Evolutionary conservation across 2,797 vertebrate genomes (phyloP), one percentile per base, ranked within the genome.

Genomic region (Pterois miles): DNA sequence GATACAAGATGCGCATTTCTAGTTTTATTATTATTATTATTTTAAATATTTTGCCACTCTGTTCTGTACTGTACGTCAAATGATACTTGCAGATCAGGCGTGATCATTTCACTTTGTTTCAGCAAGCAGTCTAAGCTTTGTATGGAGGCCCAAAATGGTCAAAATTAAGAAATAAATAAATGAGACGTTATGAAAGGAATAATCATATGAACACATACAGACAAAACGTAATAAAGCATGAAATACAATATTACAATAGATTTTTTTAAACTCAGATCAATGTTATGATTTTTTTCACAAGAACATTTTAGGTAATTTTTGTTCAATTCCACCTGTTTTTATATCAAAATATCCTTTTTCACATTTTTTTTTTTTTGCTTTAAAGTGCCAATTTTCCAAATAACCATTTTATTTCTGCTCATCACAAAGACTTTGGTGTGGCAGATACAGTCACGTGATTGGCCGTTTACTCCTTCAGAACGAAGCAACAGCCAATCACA

Each of bases 1-100:
- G 53, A 84, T 33, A 82, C 54, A 69, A 85, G 16, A 72, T 72
- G 62, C 75, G 58, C 69, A 73, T 89, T 83, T 74, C 66, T 66
- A 64, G 72, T 78, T 88, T 68, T 48, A 69, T 74, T 69, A 43
- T 58, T 11, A 31, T 50, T 29, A 31, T 66, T 71, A 38, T 34
- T 56, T 69, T 74, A n/a, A n/a, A n/a, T 40, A 25, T 20, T 31
- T 53, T 12, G 25, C 31, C 13, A 56, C 58, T 74, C 22, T 71
- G 2, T 71, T 69, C 5, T 86, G 65, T 90, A 75, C 79, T 76
- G 69, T 83, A 67, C 68, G 74, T 82, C 38, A 25, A 22, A 60
- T 71, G 29, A 81, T 65, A 76, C 52, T 76, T 82, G 77, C 74
- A 74, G 79, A 78, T 81, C 74, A 82, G 58, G 48, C 5, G 14